Conservation (phyloP, 2,888 invertebrate species). For the Pachydiplax longipennis region DNA sequence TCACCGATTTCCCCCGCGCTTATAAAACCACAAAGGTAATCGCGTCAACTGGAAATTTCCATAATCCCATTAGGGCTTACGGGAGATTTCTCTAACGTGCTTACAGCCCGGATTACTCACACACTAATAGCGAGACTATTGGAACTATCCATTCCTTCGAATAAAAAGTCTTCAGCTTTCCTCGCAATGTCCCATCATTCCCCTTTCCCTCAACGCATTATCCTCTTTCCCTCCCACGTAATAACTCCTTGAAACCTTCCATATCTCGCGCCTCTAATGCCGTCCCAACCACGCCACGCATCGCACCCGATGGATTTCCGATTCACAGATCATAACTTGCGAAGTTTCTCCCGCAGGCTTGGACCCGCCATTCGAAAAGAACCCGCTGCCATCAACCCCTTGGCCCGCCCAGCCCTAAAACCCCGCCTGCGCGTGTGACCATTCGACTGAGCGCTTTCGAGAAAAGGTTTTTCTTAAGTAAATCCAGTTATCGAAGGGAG, state of each 20-base stretch:
- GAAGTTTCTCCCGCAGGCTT: not conserved
- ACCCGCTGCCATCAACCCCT: not conserved
- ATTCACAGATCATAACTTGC: constrained; percentile 12
- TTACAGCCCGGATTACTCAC: no score
- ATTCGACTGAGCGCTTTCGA: not conserved
- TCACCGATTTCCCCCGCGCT: no score
- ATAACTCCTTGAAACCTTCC: constrained; percentile 14
- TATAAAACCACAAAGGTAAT: no score
- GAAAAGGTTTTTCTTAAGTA: not conserved
- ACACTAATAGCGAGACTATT: no score
- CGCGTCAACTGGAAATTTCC: no score
- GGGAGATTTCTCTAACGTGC: no score
- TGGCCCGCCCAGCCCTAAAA: not conserved
- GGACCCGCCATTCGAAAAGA: not conserved
- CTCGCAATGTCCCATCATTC: not conserved
- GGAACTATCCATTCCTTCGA: no score
- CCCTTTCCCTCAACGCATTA: not conserved
- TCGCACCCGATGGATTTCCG: constrained; percentile 26
- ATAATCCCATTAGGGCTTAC: no score
- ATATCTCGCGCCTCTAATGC: not conserved
- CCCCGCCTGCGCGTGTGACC: not conserved
- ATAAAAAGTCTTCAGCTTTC: no score
- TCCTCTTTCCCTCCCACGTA: not conserved
- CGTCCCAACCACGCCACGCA: not conserved
- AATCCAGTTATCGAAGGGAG: not conserved